Percentiles rank a stretch among this genome's conserved stretches.
Conservation (phyloP, 2,797 vertebrate species). For the Chromobotia macracanthus region DNA sequence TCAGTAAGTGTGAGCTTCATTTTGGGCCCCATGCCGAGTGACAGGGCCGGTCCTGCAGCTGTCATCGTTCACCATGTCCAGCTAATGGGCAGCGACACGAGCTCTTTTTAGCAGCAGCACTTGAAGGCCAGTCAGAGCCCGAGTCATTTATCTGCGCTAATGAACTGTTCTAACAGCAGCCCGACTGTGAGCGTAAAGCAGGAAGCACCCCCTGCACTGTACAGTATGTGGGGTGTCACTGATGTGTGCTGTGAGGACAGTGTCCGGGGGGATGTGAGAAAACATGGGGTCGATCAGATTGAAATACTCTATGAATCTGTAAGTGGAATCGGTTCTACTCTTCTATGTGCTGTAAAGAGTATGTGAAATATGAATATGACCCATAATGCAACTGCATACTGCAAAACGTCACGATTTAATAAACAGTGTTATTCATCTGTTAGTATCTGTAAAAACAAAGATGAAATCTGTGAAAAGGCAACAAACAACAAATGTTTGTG, state of each 20-base stretch:
- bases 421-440: too few relatives aligned
- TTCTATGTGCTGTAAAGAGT: too few relatives aligned
- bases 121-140: constrained; percentile 36
- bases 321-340: too few relatives aligned
- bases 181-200: constrained; percentile 1
- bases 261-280: constrained; percentile 28
- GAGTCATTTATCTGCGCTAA: constrained; percentile 52
- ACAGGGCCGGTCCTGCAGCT: constrained; percentile 63
- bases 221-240: neutral
- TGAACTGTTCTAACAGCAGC: constrained; percentile 40
- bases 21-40: constrained; percentile 53
- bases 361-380: too few relatives aligned
- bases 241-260: neutral
- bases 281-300: neutral
- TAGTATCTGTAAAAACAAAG: too few relatives aligned
- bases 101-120: constrained; percentile 47
- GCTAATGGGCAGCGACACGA: constrained; percentile 70
- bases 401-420: too few relatives aligned
- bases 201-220: neutral
- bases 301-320: neutral
- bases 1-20: constrained; percentile 73
- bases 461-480: too few relatives aligned
- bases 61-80: constrained; percentile 68
- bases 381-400: too few relatives aligned
- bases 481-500: too few relatives aligned